These are phyloP conservation scores for Phycodurus eques DNA, from an alignment of 2,113 vertebrate species.

Conservation along the genomic window DNA sequence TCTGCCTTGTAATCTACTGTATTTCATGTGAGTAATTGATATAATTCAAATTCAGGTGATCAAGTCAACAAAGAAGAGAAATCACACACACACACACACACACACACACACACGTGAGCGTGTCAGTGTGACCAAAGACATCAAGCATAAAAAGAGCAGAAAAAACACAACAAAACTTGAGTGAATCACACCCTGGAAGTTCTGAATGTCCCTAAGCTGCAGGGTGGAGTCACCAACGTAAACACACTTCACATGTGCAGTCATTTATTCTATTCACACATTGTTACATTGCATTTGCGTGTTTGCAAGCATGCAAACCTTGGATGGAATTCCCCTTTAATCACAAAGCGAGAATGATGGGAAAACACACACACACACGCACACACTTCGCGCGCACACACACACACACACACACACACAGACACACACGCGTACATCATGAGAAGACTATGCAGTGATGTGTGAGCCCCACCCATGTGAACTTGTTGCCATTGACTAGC, in stretches of 20 bases:
- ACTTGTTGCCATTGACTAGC: slow-evolving; percentile 6
- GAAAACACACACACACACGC: not conserved
- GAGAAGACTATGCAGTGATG: slow-evolving; percentile 11
- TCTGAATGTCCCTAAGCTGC: not conserved
- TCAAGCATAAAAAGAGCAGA: not conserved
- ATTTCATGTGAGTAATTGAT: not conserved
- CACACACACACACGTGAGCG: not conserved
- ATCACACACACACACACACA: not conserved
- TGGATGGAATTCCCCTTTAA: slow-evolving; percentile 10
- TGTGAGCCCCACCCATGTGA: slow-evolving; percentile 10
- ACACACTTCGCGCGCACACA: not conserved
- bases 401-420: slow-evolving; percentile 1
- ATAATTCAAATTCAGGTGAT: not conserved
- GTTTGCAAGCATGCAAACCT: not conserved
- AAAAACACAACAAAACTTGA: not conserved
- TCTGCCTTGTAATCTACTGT: not conserved
- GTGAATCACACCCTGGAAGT: not conserved
- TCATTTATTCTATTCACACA: slow-evolving; percentile 2
- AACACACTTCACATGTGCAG: not conserved
- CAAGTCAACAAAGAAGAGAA: not conserved
- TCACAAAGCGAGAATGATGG: not conserved
- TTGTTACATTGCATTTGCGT: not conserved
- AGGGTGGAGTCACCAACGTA: slow-evolving; percentile 3
- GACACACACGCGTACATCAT: slow-evolving; percentile 2
- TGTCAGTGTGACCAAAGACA: not conserved